These are phyloP conservation scores for Hedychridium roseum DNA, from an alignment of 2,888 invertebrate species.

Conservation along the genomic window DNA sequence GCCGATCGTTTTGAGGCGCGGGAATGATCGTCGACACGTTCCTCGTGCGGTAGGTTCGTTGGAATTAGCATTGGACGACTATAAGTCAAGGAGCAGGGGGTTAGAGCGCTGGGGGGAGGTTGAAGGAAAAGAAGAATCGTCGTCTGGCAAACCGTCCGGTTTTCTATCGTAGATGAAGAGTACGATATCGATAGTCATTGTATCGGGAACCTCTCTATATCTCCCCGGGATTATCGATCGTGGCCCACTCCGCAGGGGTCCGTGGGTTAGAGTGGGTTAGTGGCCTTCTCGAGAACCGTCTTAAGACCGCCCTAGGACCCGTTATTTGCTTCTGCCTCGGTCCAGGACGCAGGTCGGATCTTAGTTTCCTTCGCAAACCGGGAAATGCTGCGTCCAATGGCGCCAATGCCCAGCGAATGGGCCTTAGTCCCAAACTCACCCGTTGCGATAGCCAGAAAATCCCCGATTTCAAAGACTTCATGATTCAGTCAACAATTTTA, in stretches of 20 bases:
- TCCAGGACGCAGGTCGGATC: background rate
- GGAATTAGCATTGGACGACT: conserved; percentile 25
- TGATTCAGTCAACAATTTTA: too few species aligned
- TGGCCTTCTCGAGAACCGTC: conserved; percentile 5
- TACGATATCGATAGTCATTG: conserved; percentile 40
- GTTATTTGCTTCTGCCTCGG: conserved; percentile 14
- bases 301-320: conserved; percentile 9
- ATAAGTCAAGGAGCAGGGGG: conserved; percentile 15
- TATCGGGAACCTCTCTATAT: conserved; percentile 27
- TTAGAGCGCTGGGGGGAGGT: conserved; percentile 2
- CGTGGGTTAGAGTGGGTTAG: too few species aligned
- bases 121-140: conserved; percentile 4
- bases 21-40: too few species aligned
- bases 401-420: too few species aligned
- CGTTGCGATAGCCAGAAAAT: conserved; percentile 7
- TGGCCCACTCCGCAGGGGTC: conserved; percentile 35
- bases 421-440: background rate
- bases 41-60: background rate
- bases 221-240: conserved; percentile 35
- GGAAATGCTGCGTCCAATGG: too few species aligned
- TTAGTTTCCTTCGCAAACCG: background rate
- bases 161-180: conserved; percentile 19
- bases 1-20: too few species aligned
- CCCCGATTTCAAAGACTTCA: too few species aligned
- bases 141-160: conserved; percentile 1